Evolutionary conservation across 2,888 invertebrate species (phyloP).

Genomic region (Sycophila texana): DNA sequence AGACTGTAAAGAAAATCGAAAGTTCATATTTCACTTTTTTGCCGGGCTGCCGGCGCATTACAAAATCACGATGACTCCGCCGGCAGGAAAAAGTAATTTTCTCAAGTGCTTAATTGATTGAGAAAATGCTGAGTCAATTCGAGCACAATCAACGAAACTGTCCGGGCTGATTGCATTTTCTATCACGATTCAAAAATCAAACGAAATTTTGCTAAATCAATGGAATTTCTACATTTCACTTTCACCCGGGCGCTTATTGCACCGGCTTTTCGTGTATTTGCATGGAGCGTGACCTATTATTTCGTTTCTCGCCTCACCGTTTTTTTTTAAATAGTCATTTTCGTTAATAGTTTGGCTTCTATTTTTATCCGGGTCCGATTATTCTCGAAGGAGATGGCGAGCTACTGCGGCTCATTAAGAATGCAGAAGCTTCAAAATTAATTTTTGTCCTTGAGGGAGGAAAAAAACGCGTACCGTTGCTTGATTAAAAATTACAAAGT

Average conservation of each 20-base stretch:
- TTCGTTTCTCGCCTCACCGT: no score
- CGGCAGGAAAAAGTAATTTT: slow-evolving; percentile 40
- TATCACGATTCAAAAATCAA: slow-evolving; percentile 20
- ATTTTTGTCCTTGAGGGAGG: no score
- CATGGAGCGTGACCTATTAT: neutral
- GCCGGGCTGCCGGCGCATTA: slow-evolving; percentile 33
- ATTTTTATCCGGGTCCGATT: no score
- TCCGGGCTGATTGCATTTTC: slow-evolving; percentile 31
- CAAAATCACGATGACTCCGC: slow-evolving; percentile 54
- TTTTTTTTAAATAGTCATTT: neutral
- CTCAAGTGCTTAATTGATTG: slow-evolving; percentile 46
- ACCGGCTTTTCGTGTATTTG: slow-evolving; percentile 1
- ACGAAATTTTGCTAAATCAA: slow-evolving; percentile 24
- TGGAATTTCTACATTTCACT: slow-evolving; percentile 22
- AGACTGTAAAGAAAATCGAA: slow-evolving; percentile 50
- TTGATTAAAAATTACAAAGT: no score
- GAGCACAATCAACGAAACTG: slow-evolving; percentile 37
- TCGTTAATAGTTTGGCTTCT: no score
- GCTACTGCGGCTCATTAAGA: no score
- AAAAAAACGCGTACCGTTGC: no score
- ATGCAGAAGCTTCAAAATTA: no score
- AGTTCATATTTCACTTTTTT: slow-evolving; percentile 51
- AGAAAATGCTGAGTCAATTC: slow-evolving; percentile 46
- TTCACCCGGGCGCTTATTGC: slow-evolving; percentile 22
- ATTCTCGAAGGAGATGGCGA: no score